Evolutionary conservation across 2,113 vertebrate genomes (phyloP).

Genomic region (Hassar affinis): DNA sequence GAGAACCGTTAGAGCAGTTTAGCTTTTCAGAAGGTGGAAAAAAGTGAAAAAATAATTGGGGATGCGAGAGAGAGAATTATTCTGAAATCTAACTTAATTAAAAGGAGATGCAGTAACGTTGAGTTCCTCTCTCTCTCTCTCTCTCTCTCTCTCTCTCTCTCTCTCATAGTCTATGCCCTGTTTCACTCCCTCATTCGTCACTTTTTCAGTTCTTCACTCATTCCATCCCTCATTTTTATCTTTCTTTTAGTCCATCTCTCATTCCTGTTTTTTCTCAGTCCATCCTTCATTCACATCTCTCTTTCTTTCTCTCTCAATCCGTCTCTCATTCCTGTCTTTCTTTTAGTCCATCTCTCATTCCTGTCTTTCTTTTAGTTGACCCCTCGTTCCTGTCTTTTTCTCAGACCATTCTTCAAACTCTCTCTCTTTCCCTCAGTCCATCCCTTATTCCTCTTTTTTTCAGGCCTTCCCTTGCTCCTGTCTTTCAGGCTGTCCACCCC

Average conservation of each 20-base stretch:
- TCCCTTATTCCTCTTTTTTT: background rate
- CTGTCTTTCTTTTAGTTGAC: background rate
- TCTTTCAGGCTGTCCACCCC: background rate
- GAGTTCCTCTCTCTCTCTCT: constrained; percentile 12
- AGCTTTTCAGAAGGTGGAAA: background rate
- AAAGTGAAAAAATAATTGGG: background rate
- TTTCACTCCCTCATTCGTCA: too few relatives aligned
- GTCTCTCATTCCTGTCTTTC: background rate
- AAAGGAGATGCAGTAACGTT: constrained; percentile 61
- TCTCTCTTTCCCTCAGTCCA: background rate
- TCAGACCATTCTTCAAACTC: background rate
- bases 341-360: background rate
- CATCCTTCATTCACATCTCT: background rate
- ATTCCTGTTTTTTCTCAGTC: background rate
- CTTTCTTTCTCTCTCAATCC: background rate
- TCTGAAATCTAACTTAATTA: constrained; percentile 67
- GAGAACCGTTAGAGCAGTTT: too few relatives aligned
- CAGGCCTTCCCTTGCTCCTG: background rate
- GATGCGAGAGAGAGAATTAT: constrained; percentile 54
- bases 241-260: background rate
- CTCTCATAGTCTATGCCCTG: background rate
- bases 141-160: background rate
- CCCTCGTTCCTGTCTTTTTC: background rate
- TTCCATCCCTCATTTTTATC: background rate
- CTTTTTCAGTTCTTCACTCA: background rate